These are phyloP conservation scores for Xestobium rufovillosum DNA, from an alignment of 2,888 invertebrate genomes.

Conservation along the genomic window DNA sequence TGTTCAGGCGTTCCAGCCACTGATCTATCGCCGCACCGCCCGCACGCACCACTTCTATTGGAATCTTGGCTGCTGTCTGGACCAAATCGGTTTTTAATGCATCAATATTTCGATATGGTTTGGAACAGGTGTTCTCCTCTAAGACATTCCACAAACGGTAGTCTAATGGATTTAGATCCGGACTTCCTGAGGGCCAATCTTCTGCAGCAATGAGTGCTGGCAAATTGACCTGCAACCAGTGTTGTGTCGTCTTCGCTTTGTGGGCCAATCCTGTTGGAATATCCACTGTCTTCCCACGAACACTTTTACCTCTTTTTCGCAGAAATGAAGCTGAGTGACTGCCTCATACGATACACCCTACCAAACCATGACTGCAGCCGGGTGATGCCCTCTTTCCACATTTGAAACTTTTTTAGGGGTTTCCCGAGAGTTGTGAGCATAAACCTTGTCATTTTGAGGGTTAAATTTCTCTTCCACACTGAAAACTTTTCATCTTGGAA, in stretches of 20 bases:
- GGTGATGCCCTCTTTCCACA: slow-evolving; percentile 20
- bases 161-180: too few species aligned
- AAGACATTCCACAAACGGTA: slow-evolving; percentile 1
- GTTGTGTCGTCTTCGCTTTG: slow-evolving; percentile 2
- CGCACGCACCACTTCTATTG: slow-evolving; percentile 1
- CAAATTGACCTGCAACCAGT: background rate
- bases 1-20: background rate
- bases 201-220: background rate
- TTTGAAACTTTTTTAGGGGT: slow-evolving; percentile 14
- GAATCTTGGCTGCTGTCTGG: background rate
- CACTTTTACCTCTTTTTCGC: slow-evolving; percentile 20
- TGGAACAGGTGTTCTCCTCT: slow-evolving; percentile 1
- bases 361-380: slow-evolving; percentile 24
- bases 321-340: slow-evolving; percentile 23
- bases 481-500: slow-evolving; percentile 23
- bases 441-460: slow-evolving; percentile 20
- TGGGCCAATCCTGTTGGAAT: background rate
- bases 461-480: slow-evolving; percentile 21
- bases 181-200: slow-evolving; percentile 2
- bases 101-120: slow-evolving; percentile 1
- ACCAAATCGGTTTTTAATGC: background rate
- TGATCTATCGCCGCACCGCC: background rate
- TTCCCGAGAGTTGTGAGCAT: slow-evolving; percentile 17
- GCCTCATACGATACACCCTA: slow-evolving; percentile 21
- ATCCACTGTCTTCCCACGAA: background rate